Evolutionary conservation across 2,113 vertebrate species (phyloP), one percentile per base, ranked within the genome.

Genomic region (Atherinomorus stipes): DNA sequence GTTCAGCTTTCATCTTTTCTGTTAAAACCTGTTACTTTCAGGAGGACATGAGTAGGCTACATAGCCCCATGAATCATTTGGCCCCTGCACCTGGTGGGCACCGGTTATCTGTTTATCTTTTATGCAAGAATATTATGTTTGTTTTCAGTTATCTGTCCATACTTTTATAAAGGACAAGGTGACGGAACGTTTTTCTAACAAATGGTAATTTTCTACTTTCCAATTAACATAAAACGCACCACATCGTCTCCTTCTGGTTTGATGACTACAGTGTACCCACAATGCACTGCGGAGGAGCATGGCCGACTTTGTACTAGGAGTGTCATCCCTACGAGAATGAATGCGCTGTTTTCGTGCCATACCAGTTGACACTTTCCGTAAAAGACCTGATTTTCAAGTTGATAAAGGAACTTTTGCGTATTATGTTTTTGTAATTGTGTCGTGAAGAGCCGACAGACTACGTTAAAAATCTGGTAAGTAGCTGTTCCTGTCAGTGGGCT

Each of bases 281-380:
- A 80, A 85, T 89, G 76, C 91, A 87, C n/a, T 70, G 62, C 71
- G 71, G 13, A 56, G 10, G 6, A 88, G 50, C 54, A 91, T 92
- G 91, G 89, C 74, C 11, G 85, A 38, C 64, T 34, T 37, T 57
- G 9, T 3, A 0, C 0, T n/a, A 10, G 56, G 19, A 52, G 38
- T 44, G 74, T 50, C 64, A 51, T 31, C 31, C 8, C 7, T 34
- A 54, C 5, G 26, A 69, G 76, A 63, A 86, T 88, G 63, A 86
- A 71, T 47, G 45, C 50, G 53, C 25, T 18, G 40, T 75, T 70
- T 28, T 13, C 0, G 38, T 18, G 31, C 16, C 0, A 9, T 2
- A 54, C 3, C 7, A 34, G n/a, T 26, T 74, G 45, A 71, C 5
- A 34, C 61, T 22, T 12, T 7, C 1, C 7, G 0, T n/a, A 72